phyloP scores from a whole-genome alignment of 2,797 vertebrate genomes.

The Cyclura pinguis region DNA sequence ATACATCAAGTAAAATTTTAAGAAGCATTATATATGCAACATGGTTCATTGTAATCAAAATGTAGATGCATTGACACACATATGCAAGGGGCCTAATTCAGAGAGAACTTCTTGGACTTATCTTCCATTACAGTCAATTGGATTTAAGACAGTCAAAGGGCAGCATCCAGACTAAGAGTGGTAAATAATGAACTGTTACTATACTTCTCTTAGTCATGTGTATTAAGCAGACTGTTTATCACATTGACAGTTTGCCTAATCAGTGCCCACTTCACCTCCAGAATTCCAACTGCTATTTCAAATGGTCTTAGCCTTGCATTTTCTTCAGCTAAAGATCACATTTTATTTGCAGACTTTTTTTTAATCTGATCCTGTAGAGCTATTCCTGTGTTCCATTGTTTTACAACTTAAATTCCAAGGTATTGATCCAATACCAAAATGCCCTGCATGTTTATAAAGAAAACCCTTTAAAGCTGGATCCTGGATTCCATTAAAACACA shows the following conservation, averaged over 20 bases:
- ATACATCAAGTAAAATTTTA: background rate
- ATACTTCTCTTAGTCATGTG: background rate
- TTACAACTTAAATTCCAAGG: conserved; percentile 28
- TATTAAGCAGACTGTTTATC: background rate
- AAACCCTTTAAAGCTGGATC: conserved; percentile 53
- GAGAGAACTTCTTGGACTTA: background rate
- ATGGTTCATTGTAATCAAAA: background rate
- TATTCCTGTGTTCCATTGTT: background rate
- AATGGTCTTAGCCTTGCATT: background rate
- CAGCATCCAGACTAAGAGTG: too few relatives aligned
- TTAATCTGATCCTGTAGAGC: background rate
- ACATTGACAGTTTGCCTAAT: background rate
- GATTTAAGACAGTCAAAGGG: background rate
- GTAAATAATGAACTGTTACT: background rate
- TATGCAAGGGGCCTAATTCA: background rate
- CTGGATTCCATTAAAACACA: conserved; percentile 31
- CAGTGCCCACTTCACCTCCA: background rate
- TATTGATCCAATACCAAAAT: conserved; percentile 55
- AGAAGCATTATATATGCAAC: background rate
- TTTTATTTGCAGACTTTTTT: background rate
- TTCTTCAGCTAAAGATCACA: background rate
- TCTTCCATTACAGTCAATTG: background rate
- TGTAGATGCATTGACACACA: background rate
- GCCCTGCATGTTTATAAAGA: conserved; percentile 8
- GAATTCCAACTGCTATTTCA: background rate